phyloP scores from a whole-genome alignment of 2,888 invertebrate species.

The Smittia aterrima region DNA sequence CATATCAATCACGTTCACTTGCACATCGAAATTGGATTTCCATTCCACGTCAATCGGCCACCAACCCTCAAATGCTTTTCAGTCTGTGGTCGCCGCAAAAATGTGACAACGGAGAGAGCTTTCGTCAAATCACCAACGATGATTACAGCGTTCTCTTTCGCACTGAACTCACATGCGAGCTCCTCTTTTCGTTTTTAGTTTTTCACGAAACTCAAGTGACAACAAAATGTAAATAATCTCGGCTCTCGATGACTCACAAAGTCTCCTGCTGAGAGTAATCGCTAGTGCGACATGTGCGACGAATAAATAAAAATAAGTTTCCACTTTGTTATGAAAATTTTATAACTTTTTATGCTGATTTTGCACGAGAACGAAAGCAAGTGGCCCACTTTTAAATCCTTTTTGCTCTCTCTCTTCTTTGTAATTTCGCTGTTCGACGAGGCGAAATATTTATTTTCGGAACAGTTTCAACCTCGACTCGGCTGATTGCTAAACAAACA shows the following conservation, averaged over 20 bases:
- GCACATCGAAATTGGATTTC: background rate
- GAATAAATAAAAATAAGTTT: constrained; percentile 6
- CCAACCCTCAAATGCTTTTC: background rate
- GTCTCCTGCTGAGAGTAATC: background rate
- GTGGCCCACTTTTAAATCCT: constrained; percentile 10
- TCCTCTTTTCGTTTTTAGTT: background rate
- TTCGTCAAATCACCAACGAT: background rate
- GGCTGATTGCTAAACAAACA: background rate
- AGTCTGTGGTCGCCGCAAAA: background rate
- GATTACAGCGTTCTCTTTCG: background rate
- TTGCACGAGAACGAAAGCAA: background rate
- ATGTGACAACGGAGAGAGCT: constrained; percentile 6
- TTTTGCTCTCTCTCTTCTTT: background rate
- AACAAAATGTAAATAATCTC: background rate
- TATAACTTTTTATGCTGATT: constrained; percentile 22
- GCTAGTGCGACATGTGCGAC: constrained; percentile 4
- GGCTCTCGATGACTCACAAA: background rate
- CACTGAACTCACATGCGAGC: background rate
- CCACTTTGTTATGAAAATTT: constrained; percentile 11
- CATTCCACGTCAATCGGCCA: background rate
- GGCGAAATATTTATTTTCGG: background rate
- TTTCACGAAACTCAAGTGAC: background rate
- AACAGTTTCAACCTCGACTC: background rate
- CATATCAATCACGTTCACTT: background rate
- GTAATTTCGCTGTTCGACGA: background rate